Conservation (phyloP, 2,888 invertebrate genomes). For the Rhogogaster chlorosoma region DNA sequence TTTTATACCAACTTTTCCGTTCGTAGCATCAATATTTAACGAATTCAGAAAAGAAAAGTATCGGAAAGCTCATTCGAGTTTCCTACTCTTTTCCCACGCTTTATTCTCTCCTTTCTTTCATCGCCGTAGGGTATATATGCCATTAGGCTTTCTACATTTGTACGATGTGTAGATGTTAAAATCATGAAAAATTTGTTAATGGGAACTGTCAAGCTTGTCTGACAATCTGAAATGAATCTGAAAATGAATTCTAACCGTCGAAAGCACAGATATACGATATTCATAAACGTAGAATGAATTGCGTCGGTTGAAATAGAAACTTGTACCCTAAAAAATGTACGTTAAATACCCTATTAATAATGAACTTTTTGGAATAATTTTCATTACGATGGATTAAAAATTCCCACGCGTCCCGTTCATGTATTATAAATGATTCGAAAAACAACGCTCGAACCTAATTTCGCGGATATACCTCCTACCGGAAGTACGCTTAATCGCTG, state of each 20-base stretch:
- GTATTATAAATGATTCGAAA: background rate
- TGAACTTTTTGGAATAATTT: background rate
- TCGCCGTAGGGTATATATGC: background rate
- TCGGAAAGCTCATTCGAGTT: background rate
- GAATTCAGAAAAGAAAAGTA: background rate
- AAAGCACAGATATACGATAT: background rate
- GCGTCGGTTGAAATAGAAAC: background rate
- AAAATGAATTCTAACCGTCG: background rate
- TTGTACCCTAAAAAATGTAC: background rate
- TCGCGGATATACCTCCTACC: background rate
- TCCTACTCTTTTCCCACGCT: background rate
- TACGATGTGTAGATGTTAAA: background rate
- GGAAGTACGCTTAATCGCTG: slow-evolving; percentile 3
- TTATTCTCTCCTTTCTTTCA: background rate
- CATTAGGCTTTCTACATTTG: background rate
- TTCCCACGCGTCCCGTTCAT: background rate
- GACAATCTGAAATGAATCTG: background rate
- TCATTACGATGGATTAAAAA: background rate
- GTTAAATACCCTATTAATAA: background rate
- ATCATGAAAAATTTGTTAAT: background rate
- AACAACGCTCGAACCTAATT: background rate
- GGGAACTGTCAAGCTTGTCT: background rate
- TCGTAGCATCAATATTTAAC: slow-evolving; percentile 11
- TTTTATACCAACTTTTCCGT: background rate
- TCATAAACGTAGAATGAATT: background rate